phyloP scores from a whole-genome alignment of 1,140 invertebrate species.

The Sinonovacula constricta region DNA sequence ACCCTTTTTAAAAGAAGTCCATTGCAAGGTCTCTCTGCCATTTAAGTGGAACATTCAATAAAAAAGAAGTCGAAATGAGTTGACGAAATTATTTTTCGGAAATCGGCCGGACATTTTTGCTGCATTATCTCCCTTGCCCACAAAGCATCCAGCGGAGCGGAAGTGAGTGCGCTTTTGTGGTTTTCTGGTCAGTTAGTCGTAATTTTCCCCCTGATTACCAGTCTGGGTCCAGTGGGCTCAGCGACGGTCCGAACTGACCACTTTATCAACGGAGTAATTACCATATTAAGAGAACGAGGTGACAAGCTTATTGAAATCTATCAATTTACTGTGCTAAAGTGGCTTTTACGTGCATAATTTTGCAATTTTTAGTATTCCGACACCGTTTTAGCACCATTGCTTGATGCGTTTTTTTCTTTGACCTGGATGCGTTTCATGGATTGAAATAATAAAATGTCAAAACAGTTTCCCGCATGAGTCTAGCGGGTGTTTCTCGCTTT shows the following conservation, averaged over 20 bases:
- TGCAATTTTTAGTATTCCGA: constrained; percentile 22
- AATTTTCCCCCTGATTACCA: constrained; percentile 51
- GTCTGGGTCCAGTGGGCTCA: constrained; percentile 27
- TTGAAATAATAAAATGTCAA: too few relatives aligned
- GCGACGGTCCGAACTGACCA: constrained; percentile 49
- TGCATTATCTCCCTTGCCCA: constrained; percentile 44
- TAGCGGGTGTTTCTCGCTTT: too few relatives aligned
- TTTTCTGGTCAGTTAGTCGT: constrained; percentile 49
- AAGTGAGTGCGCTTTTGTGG: constrained; percentile 37
- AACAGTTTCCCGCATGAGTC: too few relatives aligned
- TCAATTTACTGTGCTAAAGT: constrained; percentile 40
- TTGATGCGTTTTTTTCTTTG: background rate
- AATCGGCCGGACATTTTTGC: constrained; percentile 33
- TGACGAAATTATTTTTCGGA: constrained; percentile 23
- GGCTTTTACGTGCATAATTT: constrained; percentile 50
- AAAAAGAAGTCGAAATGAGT: background rate
- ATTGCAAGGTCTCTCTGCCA: too few relatives aligned
- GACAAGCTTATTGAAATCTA: constrained; percentile 54
- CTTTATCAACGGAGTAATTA: constrained; percentile 50
- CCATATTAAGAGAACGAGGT: constrained; percentile 43
- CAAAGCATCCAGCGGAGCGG: constrained; percentile 33
- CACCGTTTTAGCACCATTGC: background rate
- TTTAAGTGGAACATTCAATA: too few relatives aligned
- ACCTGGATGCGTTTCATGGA: too few relatives aligned
- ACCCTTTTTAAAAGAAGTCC: too few relatives aligned